Percentiles rank a stretch among this genome's conserved stretches.
phyloP scores from a whole-genome alignment of 2,797 vertebrate species.

The Eutrigla gurnardus region DNA sequence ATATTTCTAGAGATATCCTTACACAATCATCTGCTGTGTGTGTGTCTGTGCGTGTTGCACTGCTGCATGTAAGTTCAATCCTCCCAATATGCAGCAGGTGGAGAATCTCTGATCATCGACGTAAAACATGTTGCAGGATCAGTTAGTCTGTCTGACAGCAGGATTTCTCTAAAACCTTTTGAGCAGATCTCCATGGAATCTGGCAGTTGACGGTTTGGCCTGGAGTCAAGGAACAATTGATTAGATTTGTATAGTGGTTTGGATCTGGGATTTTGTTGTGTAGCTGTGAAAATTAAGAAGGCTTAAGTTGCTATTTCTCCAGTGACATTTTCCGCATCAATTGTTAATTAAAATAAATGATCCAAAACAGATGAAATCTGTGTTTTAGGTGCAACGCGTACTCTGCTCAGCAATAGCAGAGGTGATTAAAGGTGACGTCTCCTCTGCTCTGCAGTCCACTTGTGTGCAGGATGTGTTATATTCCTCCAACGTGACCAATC shows the following conservation, averaged over 20 bases:
- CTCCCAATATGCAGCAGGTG: conserved; percentile 21
- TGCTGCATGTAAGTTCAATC: background rate
- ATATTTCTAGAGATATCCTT: background rate
- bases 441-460: background rate
- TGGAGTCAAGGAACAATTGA: conserved; percentile 7
- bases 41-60: background rate
- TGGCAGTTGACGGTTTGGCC: conserved; percentile 3
- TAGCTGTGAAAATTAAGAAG: background rate
- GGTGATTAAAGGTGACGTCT: background rate
- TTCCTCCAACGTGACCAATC: background rate
- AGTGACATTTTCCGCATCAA: background rate
- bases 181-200: conserved; percentile 2
- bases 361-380: background rate
- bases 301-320: conserved; percentile 8
- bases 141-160: conserved; percentile 10
- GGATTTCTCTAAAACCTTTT: conserved; percentile 13
- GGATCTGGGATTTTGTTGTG: conserved; percentile 10
- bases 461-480: background rate
- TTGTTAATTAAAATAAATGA: background rate
- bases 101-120: background rate
- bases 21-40: conserved; percentile 16
- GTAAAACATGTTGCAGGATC: background rate
- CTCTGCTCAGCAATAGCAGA: background rate
- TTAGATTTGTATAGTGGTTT: conserved; percentile 28
- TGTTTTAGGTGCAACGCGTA: background rate